Percentiles rank a stretch among this genome's conserved stretches.
Conservation (phyloP, 2,113 vertebrate species). For the Alligator sinensis region DNA sequence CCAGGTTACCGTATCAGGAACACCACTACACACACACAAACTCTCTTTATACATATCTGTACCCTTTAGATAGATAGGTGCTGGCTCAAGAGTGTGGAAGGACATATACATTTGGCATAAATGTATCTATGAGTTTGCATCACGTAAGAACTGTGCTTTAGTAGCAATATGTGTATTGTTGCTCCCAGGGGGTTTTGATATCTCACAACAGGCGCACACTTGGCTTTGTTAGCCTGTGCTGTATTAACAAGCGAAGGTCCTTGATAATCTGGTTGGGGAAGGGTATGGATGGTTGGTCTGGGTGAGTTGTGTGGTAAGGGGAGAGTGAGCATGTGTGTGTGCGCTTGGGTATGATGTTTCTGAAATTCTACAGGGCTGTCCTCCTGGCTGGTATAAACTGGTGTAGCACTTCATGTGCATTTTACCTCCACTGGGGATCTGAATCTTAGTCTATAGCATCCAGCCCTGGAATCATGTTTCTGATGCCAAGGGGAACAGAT, state of each 20-base stretch:
- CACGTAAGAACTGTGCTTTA: neutral
- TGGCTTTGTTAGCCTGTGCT: neutral
- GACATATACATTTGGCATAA: neutral
- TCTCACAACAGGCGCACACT: neutral
- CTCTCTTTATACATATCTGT: accelerated
- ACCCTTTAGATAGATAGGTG: neutral
- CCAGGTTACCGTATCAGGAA: neutral
- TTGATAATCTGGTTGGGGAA: neutral
- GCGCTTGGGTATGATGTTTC: neutral
- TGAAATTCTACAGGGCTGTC: neutral
- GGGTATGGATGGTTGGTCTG: neutral
- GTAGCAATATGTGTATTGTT: neutral
- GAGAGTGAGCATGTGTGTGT: neutral
- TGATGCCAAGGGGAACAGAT: neutral
- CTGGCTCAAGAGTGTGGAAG: neutral
- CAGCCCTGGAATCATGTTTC: neutral
- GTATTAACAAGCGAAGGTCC: neutral
- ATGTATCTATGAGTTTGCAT: neutral
- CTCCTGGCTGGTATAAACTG: neutral
- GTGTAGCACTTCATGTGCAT: neutral
- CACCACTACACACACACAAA: neutral
- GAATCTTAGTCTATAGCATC: no score
- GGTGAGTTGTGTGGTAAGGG: neutral
- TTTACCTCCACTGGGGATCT: neutral
- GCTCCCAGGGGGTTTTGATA: neutral